These are phyloP conservation scores for Hormiphora californensis DNA, from an alignment of 37 sponge, comb jelly and placozoan genomes.

Conservation along the genomic window DNA sequence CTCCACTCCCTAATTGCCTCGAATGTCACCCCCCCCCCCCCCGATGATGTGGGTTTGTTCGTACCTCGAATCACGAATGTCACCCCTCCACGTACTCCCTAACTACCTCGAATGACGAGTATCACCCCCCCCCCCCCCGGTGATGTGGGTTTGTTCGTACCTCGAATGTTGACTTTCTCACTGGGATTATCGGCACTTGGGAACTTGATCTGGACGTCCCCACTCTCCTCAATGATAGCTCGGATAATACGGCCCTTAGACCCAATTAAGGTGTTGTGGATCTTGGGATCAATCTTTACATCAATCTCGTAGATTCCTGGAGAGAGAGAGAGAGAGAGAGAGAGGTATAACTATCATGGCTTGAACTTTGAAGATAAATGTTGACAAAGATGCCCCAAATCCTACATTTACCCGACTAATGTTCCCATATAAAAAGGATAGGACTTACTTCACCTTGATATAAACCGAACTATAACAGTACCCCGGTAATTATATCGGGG, in stretches of 20 bases:
- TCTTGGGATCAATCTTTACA: conserved; percentile 68
- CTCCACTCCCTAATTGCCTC: too few relatives aligned
- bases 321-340: not conserved
- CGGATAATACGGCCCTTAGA: conserved; percentile 79
- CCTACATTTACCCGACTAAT: not conserved
- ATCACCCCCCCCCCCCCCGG: too few relatives aligned
- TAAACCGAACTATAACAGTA: not conserved
- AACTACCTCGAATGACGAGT: too few relatives aligned
- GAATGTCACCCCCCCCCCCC: too few relatives aligned
- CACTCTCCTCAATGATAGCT: conserved; percentile 77
- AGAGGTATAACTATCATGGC: conserved; percentile 57
- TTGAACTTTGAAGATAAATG: too few relatives aligned
- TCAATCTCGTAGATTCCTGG: conserved; percentile 61
- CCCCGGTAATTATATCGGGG: too few relatives aligned
- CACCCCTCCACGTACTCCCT: too few relatives aligned
- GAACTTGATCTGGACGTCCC: conserved; percentile 72
- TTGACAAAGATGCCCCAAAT: not conserved
- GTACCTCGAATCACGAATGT: too few relatives aligned
- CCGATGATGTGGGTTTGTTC: too few relatives aligned
- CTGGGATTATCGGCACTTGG: conserved; percentile 63
- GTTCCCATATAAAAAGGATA: not conserved
- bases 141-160: too few relatives aligned
- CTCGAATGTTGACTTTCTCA: conserved; percentile 56
- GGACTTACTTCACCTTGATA: not conserved
- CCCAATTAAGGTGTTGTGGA: conserved; percentile 80